Percentiles rank a stretch among this genome's conserved stretches.
Evolutionary conservation across 2,888 invertebrate genomes (phyloP).

Genomic region (Lycocerus yunnanus): DNA sequence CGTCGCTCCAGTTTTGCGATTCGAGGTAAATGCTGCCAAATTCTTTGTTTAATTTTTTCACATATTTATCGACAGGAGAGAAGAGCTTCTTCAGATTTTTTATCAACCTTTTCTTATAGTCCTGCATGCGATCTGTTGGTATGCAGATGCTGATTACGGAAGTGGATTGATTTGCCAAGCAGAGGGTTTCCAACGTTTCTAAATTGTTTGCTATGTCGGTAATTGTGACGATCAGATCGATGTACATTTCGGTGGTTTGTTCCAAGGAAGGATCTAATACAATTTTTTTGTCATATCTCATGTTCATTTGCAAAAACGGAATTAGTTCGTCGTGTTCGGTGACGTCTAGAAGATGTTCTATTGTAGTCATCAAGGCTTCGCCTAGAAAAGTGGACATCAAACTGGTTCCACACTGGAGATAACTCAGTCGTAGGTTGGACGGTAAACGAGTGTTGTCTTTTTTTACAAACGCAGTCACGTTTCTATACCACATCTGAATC

Average conservation of each 20-base stretch:
- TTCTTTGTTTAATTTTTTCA: constrained; percentile 24
- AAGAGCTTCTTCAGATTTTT: constrained; percentile 21
- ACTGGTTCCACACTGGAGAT: constrained; percentile 41
- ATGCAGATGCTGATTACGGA: constrained; percentile 43
- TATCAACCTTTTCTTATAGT: constrained; percentile 15
- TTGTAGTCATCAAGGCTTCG: constrained; percentile 68
- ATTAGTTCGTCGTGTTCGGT: constrained; percentile 60
- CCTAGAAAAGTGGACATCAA: constrained; percentile 67
- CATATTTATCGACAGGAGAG: constrained; percentile 25
- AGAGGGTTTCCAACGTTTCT: constrained; percentile 39
- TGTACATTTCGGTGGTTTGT: constrained; percentile 62
- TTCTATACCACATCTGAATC: constrained; percentile 41
- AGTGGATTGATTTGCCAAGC: constrained; percentile 36
- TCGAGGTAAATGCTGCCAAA: constrained; percentile 6
- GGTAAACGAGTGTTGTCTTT: constrained; percentile 5
- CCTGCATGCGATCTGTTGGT: constrained; percentile 41
- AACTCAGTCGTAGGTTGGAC: not conserved
- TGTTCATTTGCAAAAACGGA: constrained; percentile 65
- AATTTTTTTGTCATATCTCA: constrained; percentile 61
- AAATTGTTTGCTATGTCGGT: constrained; percentile 35
- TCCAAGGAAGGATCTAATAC: constrained; percentile 64
- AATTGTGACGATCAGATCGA: constrained; percentile 58
- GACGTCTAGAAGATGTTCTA: constrained; percentile 64
- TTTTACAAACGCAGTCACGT: constrained; percentile 19
- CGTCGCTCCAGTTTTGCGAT: not conserved